phyloP scores from a whole-genome alignment of 2,797 vertebrate genomes.

The Sebastes nivosus region DNA sequence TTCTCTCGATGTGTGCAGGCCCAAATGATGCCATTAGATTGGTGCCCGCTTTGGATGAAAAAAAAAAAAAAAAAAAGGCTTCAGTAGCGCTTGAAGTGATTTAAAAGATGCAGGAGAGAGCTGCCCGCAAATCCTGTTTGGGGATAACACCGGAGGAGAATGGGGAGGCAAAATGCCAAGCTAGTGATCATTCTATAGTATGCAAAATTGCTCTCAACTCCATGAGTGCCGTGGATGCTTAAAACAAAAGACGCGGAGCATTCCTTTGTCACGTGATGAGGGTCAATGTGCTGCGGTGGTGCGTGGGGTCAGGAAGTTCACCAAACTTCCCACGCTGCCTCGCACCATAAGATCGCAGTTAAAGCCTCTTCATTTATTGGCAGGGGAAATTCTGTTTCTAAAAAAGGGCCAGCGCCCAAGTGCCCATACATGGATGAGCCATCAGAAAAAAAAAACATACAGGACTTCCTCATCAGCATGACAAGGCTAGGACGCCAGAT shows the following conservation, averaged over 20 bases:
- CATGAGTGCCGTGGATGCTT: constrained; percentile 66
- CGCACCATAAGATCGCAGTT: constrained; percentile 31
- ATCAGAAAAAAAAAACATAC: not conserved
- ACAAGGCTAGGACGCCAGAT: not conserved
- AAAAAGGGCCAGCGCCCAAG: not conserved
- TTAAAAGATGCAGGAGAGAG: constrained; percentile 76
- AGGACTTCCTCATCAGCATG: constrained; percentile 51
- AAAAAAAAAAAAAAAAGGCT: constrained; percentile 63
- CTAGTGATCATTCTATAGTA: constrained; percentile 73
- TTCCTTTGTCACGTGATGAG: constrained; percentile 75
- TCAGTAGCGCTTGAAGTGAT: constrained; percentile 79
- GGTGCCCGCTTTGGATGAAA: constrained; percentile 68
- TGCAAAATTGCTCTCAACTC: constrained; percentile 75
- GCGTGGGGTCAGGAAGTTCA: constrained; percentile 77
- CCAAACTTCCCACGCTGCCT: constrained; percentile 79
- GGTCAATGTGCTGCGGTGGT: constrained; percentile 70
- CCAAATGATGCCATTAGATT: constrained; percentile 81
- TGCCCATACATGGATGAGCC: constrained; percentile 33
- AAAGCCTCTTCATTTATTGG: constrained; percentile 44
- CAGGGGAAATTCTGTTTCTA: constrained; percentile 36
- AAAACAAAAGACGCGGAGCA: constrained; percentile 78
- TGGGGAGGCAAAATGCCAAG: constrained; percentile 73
- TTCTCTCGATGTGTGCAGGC: constrained; percentile 74
- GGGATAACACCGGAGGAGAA: constrained; percentile 67
- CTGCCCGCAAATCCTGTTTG: constrained; percentile 77